These are phyloP conservation scores for Plagiodera versicolora DNA, from an alignment of 2,888 invertebrate species.

Conservation along the genomic window DNA sequence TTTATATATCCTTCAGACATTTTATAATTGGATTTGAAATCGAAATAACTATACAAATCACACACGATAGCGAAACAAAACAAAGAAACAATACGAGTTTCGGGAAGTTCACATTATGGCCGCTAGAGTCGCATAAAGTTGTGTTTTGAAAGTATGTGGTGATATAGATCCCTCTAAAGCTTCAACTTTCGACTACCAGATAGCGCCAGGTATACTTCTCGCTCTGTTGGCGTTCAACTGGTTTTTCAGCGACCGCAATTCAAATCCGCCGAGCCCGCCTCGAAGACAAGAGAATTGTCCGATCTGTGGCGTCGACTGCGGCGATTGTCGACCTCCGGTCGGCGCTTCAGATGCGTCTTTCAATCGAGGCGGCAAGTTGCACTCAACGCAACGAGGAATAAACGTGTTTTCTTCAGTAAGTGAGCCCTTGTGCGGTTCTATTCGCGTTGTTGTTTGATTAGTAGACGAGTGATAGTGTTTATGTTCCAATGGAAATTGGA, in stretches of 20 bases:
- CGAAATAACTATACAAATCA: no score
- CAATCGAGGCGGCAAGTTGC: slow-evolving; percentile 21
- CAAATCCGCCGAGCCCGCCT: slow-evolving; percentile 34
- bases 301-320: slow-evolving; percentile 27
- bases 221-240: slow-evolving; percentile 26
- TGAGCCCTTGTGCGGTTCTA: background rate
- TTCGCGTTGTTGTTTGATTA: background rate
- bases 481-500: slow-evolving; percentile 31
- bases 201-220: no score
- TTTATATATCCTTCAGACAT: no score
- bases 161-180: no score
- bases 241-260: slow-evolving; percentile 38
- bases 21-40: no score
- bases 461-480: slow-evolving; percentile 7
- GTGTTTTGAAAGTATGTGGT: no score
- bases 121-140: no score
- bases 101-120: no score
- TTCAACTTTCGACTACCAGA: no score
- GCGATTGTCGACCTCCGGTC: slow-evolving; percentile 33
- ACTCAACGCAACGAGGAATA: slow-evolving; percentile 11
- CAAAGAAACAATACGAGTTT: no score
- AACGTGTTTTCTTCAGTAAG: background rate
- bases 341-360: slow-evolving; percentile 32
- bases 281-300: slow-evolving; percentile 36
- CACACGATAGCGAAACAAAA: no score